Evolutionary conservation across 2,888 invertebrate species (phyloP).

Genomic region (Bellardia pandia): DNA sequence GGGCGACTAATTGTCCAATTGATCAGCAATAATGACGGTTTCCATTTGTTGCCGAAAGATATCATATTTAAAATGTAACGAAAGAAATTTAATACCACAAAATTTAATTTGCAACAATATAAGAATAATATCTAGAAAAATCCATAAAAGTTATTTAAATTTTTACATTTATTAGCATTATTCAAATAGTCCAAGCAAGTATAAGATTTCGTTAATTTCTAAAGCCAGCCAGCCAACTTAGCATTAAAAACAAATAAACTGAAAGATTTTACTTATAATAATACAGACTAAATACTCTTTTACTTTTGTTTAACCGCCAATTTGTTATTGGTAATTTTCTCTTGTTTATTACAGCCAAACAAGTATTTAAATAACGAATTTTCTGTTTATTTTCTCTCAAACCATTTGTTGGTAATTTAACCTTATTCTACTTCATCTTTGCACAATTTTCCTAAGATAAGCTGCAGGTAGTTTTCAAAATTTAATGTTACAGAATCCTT

Average conservation of each 20-base stretch:
- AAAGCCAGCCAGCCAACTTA: not conserved
- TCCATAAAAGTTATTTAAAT: too few relatives aligned
- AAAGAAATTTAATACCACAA: too few relatives aligned
- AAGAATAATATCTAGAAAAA: too few relatives aligned
- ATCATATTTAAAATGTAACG: too few relatives aligned
- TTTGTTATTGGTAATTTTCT: slow-evolving; percentile 37
- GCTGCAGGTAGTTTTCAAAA: slow-evolving; percentile 31
- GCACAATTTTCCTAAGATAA: slow-evolving; percentile 32
- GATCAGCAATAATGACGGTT: too few relatives aligned
- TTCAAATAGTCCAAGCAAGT: not conserved
- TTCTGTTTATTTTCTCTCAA: slow-evolving; percentile 42
- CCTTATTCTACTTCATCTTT: not conserved
- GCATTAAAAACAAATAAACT: not conserved
- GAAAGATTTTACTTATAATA: not conserved
- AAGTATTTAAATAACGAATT: slow-evolving; percentile 40
- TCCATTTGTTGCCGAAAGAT: too few relatives aligned
- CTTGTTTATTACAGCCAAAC: slow-evolving; percentile 19
- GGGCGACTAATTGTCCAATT: too few relatives aligned
- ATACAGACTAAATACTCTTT: not conserved
- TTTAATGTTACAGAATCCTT: not conserved
- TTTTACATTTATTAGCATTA: not conserved
- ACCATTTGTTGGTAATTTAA: slow-evolving; percentile 49
- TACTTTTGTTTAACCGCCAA: slow-evolving; percentile 53
- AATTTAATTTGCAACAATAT: too few relatives aligned
- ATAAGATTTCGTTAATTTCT: not conserved